phyloP scores from a whole-genome alignment of 2,888 invertebrate species.

The Seira sanloemensis region DNA sequence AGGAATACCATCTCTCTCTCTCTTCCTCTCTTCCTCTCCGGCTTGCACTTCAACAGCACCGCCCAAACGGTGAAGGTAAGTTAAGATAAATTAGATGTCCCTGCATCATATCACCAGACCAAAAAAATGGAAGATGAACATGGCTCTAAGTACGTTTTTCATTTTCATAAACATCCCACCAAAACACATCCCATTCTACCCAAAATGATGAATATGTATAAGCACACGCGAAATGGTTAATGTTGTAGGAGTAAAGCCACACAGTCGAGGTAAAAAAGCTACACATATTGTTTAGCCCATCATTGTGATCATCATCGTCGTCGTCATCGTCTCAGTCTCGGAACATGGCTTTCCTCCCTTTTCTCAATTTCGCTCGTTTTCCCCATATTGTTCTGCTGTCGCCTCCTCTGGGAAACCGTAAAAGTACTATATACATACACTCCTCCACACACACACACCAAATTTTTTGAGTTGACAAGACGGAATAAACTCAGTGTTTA shows the following conservation, averaged over 20 bases:
- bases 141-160: conserved; percentile 59
- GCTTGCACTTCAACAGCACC: conserved; percentile 28
- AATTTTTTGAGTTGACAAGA: conserved; percentile 19
- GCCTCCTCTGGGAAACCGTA: conserved; percentile 56
- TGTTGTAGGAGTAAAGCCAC: background rate
- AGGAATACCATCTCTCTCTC: background rate
- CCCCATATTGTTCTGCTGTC: conserved; percentile 38
- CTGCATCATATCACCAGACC: conserved; percentile 24
- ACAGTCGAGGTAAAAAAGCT: conserved; percentile 26
- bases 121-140: conserved; percentile 49
- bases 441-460: conserved; percentile 30
- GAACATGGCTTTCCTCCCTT: background rate
- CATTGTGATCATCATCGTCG: conserved; percentile 17
- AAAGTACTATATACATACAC: conserved; percentile 55
- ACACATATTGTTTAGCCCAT: conserved; percentile 14
- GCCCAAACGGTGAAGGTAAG: conserved; percentile 25
- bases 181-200: background rate
- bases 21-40: conserved; percentile 9
- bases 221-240: background rate
- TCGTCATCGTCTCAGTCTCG: background rate
- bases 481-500: background rate
- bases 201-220: conserved; percentile 15
- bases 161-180: conserved; percentile 54
- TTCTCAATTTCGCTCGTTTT: conserved; percentile 22
- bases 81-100: conserved; percentile 37